These are phyloP conservation scores for Drosophila parabipectinata DNA, from an alignment of 1,140 invertebrate genomes.

Conservation along the genomic window DNA sequence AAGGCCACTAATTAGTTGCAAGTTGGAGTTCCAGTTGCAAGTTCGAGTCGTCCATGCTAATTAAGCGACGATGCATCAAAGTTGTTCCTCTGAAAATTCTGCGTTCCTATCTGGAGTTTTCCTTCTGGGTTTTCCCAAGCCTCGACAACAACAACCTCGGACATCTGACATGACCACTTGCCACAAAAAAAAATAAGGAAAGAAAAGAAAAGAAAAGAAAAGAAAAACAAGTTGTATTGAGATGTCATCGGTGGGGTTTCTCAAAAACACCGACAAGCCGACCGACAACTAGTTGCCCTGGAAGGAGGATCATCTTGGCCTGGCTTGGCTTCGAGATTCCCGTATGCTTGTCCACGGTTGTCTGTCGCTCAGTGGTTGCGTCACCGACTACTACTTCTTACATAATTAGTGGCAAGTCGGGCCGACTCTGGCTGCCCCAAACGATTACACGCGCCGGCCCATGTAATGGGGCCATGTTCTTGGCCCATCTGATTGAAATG, in stretches of 20 bases:
- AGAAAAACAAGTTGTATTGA: conserved; percentile 52
- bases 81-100: conserved; percentile 66
- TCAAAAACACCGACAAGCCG: conserved; percentile 57
- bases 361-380: conserved; percentile 1
- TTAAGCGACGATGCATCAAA: conserved; percentile 78
- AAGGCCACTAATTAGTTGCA: conserved; percentile 75
- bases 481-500: conserved; percentile 66
- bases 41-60: conserved; percentile 54
- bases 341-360: not conserved
- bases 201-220: not conserved
- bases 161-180: conserved; percentile 73
- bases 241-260: conserved; percentile 65
- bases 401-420: conserved; percentile 68
- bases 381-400: conserved; percentile 34
- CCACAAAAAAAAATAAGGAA: not conserved
- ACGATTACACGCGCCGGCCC: conserved; percentile 71
- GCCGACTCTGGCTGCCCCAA: conserved; percentile 1
- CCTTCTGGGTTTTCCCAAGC: not conserved
- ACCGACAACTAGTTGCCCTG: conserved; percentile 24
- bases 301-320: conserved; percentile 1
- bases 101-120: conserved; percentile 33
- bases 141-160: conserved; percentile 32
- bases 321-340: not conserved
- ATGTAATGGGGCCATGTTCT: conserved; percentile 74
- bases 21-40: conserved; percentile 29